These are phyloP conservation scores for Xerus rutilus DNA, from an alignment of 2,797 vertebrate genomes.

Conservation along the genomic window DNA sequence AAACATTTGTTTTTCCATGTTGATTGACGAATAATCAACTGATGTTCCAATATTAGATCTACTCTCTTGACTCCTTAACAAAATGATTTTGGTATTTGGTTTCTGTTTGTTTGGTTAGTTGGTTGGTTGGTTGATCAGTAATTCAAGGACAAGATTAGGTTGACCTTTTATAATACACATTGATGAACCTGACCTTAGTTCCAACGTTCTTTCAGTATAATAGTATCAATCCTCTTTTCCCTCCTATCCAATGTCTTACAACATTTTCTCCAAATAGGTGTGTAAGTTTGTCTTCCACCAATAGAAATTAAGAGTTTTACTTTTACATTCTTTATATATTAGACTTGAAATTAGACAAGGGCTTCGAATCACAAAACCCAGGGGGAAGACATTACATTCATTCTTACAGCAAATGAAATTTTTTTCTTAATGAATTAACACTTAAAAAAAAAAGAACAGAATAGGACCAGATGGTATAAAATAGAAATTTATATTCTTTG, in stretches of 20 bases:
- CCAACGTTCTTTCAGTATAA: constrained; percentile 44
- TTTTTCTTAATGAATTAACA: background rate
- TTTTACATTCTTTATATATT: background rate
- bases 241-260: background rate
- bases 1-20: background rate
- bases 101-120: background rate
- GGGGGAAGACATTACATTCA: background rate
- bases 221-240: background rate
- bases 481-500: background rate
- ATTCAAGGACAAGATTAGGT: constrained; percentile 11
- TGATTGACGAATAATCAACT: background rate
- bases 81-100: background rate
- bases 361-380: background rate
- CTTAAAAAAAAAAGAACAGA: background rate
- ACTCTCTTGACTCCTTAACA: background rate
- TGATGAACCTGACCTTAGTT: constrained; percentile 3
- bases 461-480: background rate
- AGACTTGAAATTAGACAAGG: background rate
- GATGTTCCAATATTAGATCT: background rate
- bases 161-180: background rate
- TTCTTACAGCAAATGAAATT: constrained; percentile 22
- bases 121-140: background rate
- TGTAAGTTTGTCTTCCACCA: background rate
- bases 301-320: background rate
- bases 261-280: background rate